Conservation (phyloP, 2,888 invertebrate species). For the Apamea anceps region DNA sequence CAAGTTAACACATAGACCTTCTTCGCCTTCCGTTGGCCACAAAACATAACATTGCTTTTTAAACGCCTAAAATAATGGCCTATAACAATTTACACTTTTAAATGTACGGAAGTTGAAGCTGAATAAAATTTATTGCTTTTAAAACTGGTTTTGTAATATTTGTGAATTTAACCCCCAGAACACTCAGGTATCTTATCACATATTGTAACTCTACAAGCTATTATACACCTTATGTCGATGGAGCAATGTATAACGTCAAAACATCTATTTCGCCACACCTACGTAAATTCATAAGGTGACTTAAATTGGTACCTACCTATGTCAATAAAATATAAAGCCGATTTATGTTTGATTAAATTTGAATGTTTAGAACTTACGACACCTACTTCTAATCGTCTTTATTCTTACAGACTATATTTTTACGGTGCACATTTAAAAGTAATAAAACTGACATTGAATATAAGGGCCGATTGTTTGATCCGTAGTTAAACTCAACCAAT, state of each 20-base stretch:
- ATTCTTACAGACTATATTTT: not conserved
- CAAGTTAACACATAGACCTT: constrained; percentile 68
- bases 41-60: constrained; percentile 85
- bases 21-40: constrained; percentile 69
- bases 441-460: constrained; percentile 14
- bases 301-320: not conserved
- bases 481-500: no score
- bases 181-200: constrained; percentile 3
- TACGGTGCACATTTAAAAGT: not conserved
- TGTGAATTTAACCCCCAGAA: constrained; percentile 39
- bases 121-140: constrained; percentile 76
- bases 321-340: not conserved
- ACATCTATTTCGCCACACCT: constrained; percentile 3
- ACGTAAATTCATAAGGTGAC: constrained; percentile 18
- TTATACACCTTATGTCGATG: constrained; percentile 9
- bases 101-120: constrained; percentile 80
- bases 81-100: constrained; percentile 83
- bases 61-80: constrained; percentile 79
- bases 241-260: constrained; percentile 3
- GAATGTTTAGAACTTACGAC: not conserved
- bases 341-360: constrained; percentile 17
- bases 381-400: not conserved
- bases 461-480: not conserved
- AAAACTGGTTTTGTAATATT: constrained; percentile 68
- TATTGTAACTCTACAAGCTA: constrained; percentile 17